Conservation (phyloP, 2,888 invertebrate genomes). For the Bimastos eiseni region DNA sequence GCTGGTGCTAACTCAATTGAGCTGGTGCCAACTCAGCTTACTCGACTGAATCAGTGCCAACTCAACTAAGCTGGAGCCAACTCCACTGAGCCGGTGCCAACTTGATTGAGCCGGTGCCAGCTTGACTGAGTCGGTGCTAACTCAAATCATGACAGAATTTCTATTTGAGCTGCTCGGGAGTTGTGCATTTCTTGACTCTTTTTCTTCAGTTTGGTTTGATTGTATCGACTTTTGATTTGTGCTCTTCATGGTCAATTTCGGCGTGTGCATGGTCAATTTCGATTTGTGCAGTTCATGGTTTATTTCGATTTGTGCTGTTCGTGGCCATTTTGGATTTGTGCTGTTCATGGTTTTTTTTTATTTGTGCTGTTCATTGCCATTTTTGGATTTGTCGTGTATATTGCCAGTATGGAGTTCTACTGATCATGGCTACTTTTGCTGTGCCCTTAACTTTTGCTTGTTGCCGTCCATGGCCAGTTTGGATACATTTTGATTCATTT, state of each 20-base stretch:
- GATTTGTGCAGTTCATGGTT: neutral
- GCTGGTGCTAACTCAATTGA: neutral
- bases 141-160: neutral
- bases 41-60: slow-evolving; percentile 68
- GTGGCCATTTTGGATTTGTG: neutral
- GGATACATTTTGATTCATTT: neutral
- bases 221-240: neutral
- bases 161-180: neutral
- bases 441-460: neutral
- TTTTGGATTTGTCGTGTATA: neutral
- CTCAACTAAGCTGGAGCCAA: too few relatives aligned
- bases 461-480: neutral
- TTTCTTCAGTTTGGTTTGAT: neutral
- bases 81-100: slow-evolving; percentile 66
- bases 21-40: too few relatives aligned
- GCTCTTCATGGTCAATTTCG: neutral
- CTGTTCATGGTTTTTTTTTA: neutral
- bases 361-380: neutral
- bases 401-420: neutral
- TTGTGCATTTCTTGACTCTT: neutral
- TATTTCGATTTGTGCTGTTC: neutral
- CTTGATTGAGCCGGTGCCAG: too few relatives aligned
- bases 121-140: too few relatives aligned
- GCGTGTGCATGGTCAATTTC: neutral
- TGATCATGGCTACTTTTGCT: neutral